Evolutionary conservation across 2,888 invertebrate species (phyloP).

Genomic region (Homarus gammarus): DNA sequence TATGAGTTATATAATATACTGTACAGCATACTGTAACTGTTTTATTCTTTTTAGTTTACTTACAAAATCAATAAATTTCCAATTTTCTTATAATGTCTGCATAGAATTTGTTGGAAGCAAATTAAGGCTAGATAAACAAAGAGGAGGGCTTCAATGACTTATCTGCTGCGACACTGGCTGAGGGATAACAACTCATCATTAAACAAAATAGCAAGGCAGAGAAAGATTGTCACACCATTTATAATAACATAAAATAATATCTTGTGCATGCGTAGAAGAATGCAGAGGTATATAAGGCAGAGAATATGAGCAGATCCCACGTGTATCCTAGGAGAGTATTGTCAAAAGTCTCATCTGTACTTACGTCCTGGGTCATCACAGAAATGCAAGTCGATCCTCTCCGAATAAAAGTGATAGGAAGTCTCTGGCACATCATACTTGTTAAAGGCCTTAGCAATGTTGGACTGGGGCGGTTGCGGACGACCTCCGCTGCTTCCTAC

Average conservation of each 20-base stretch:
- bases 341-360: slow-evolving; percentile 77
- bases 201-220: too few species aligned
- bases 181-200: too few species aligned
- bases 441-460: slow-evolving; percentile 85
- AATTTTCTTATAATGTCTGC: too few species aligned
- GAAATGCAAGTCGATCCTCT: slow-evolving; percentile 95
- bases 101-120: too few species aligned
- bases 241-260: background rate
- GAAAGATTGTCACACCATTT: too few species aligned
- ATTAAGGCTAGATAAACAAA: too few species aligned
- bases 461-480: slow-evolving; percentile 35
- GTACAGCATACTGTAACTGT: too few species aligned
- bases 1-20: too few species aligned
- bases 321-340: background rate
- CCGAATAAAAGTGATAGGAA: slow-evolving; percentile 94
- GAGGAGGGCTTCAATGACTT: too few species aligned
- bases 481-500: slow-evolving; percentile 12
- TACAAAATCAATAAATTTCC: too few species aligned
- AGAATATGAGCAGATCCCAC: background rate
- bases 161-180: too few species aligned
- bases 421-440: slow-evolving; percentile 97
- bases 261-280: background rate
- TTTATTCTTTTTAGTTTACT: too few species aligned
- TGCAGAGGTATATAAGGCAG: background rate
- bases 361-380: slow-evolving; percentile 96